Percentiles rank a stretch among this genome's conserved stretches.
Evolutionary conservation across 2,797 vertebrate species (phyloP).

Genomic region (Galaxias olidus): DNA sequence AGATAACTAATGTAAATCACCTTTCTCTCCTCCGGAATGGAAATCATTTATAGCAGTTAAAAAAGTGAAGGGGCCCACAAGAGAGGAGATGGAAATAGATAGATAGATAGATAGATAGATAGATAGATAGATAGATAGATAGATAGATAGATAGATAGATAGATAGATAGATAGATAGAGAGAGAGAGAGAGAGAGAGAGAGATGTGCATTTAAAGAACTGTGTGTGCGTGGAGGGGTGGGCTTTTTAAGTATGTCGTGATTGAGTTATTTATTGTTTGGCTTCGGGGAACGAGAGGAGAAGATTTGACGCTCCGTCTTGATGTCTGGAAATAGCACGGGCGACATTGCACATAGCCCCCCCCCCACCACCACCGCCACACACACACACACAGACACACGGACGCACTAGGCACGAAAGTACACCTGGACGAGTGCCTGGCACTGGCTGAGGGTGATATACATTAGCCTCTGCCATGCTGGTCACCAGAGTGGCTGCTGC

Average conservation of each 20-base stretch:
- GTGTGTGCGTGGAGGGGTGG: too few species aligned
- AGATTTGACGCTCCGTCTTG: slow-evolving; percentile 47
- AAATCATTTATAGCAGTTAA: slow-evolving; percentile 63
- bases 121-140: too few species aligned
- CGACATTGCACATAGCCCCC: too few species aligned
- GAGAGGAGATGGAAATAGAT: too few species aligned
- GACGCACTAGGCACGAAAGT: too few species aligned
- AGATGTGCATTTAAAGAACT: slow-evolving; percentile 32
- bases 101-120: too few species aligned
- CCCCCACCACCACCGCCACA: not conserved
- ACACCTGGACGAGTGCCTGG: slow-evolving; percentile 39
- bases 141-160: too few species aligned
- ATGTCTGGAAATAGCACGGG: slow-evolving; percentile 65
- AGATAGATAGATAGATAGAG: slow-evolving; percentile 50
- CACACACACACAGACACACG: not conserved
- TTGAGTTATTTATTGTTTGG: slow-evolving; percentile 69
- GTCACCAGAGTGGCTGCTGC: slow-evolving; percentile 63
- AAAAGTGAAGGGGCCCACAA: slow-evolving; percentile 46
- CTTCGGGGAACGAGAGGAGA: slow-evolving; percentile 50
- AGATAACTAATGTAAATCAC: slow-evolving; percentile 62
- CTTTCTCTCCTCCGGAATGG: slow-evolving; percentile 50
- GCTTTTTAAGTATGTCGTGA: slow-evolving; percentile 69
- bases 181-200: not conserved
- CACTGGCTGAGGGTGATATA: slow-evolving; percentile 56
- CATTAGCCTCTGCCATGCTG: slow-evolving; percentile 58